Evolutionary conservation across 2,888 invertebrate species (phyloP), one percentile per base, ranked within the genome.

Genomic region (Arge pagana): DNA sequence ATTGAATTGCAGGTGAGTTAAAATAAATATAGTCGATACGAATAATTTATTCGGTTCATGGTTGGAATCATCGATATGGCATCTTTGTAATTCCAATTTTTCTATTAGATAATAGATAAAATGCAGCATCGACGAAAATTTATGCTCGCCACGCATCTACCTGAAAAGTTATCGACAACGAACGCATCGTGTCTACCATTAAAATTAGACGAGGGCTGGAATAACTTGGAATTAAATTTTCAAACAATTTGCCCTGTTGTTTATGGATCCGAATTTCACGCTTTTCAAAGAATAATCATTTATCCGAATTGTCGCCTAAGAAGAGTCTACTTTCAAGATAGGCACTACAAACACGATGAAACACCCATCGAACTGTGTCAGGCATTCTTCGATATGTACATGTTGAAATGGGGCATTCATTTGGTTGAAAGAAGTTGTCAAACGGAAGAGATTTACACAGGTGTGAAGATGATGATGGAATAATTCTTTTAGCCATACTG

Each of bases 391-490:
- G 52, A 52, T 23, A 52, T 52, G 48, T 52, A 48, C n/a, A 39
- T 37, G 37, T 52, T 52, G 31, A 52, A 52, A 21, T 52, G 52
- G 52, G 52, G 52, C 11, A 52, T 52, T 28, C 45, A 52, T 48
- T 48, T 52, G 23, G 52, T 52, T 6, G 52, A 52, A 18, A 45
- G 52, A 39, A 39, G 48, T 39, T 52, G 42, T 48, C 52, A 52
- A 18, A 52, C 52, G 16, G 52, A 52, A 30, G 52, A 52, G 21
- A 35, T 30, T 4, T 37, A 48, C 26, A 52, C 52, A 21, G 52
- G 52, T 52, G n/a, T 21, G 36, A 26, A 6, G n/a, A n/a, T n/a
- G n/a, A n/a, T n/a, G n/a, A n/a, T n/a, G n/a, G n/a, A n/a, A n/a
- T n/a, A n/a, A n/a, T n/a, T n/a, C n/a, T n/a, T n/a, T n/a, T n/a